A percentile compares a stretch with the other conserved stretches of the same genome.
Evolutionary conservation across 1,140 invertebrate genomes (phyloP).

Genomic region (Oedothorax gibbosus): DNA sequence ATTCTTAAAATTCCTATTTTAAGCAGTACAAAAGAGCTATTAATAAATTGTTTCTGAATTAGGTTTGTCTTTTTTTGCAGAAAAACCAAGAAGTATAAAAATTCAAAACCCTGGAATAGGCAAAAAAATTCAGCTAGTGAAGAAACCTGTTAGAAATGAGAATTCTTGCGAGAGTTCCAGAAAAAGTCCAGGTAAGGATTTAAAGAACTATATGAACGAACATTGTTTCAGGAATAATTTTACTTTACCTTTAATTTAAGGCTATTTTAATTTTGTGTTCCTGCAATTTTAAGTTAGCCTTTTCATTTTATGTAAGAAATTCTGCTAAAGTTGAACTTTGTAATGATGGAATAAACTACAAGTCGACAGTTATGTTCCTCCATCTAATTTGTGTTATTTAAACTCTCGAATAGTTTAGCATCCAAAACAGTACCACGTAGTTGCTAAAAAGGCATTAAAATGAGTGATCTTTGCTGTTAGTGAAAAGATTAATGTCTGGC

Average conservation of each 20-base stretch:
- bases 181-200: conserved; percentile 57
- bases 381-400: no score
- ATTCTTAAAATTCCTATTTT: background rate
- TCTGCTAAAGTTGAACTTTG: no score
- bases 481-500: no score
- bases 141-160: conserved; percentile 48
- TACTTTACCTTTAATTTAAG: background rate
- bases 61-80: conserved; percentile 44
- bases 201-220: background rate
- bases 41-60: conserved; percentile 4
- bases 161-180: conserved; percentile 59
- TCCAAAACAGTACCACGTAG: no score
- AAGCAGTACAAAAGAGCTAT: background rate
- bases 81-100: conserved; percentile 62
- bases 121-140: conserved; percentile 61
- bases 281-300: background rate
- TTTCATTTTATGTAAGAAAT: no score
- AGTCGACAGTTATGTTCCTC: no score
- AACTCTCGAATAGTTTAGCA: no score
- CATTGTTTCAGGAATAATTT: background rate
- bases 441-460: no score
- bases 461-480: no score
- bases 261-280: background rate
- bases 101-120: conserved; percentile 51
- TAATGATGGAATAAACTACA: no score